These are phyloP conservation scores for Clepsis dumicolana DNA, from an alignment of 2,888 invertebrate species.

Conservation along the genomic window DNA sequence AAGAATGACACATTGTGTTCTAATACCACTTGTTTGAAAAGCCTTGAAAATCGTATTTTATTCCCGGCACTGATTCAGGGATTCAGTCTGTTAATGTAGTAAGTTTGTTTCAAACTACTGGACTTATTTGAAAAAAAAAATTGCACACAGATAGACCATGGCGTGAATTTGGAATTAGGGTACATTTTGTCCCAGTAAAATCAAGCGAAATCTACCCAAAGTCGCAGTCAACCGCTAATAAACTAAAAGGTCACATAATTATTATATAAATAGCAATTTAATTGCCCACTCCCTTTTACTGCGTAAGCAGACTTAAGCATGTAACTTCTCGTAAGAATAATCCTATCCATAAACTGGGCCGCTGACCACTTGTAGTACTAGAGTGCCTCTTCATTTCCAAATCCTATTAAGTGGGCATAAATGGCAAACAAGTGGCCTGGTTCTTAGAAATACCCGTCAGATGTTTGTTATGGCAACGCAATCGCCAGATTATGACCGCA, in stretches of 20 bases:
- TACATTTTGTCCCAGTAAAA: too few species aligned
- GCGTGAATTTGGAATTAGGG: too few species aligned
- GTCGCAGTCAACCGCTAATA: too few species aligned
- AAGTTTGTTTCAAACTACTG: too few species aligned
- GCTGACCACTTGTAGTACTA: neutral
- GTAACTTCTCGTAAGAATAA: slow-evolving; percentile 8
- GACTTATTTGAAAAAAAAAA: too few species aligned
- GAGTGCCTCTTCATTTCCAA: slow-evolving; percentile 27
- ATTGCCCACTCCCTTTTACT: slow-evolving; percentile 3
- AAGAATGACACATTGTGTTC: too few species aligned
- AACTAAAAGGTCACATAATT: neutral
- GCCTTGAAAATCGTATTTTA: too few species aligned
- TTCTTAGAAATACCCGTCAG: slow-evolving; percentile 27
- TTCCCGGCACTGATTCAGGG: too few species aligned
- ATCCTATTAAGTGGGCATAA: slow-evolving; percentile 34
- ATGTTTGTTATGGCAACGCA: slow-evolving; percentile 38
- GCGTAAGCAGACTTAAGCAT: slow-evolving; percentile 7
- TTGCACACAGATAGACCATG: too few species aligned
- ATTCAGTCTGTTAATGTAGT: too few species aligned
- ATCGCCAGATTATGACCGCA: slow-evolving; percentile 20
- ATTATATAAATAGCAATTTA: neutral
- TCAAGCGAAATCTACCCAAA: too few species aligned
- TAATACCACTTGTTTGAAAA: too few species aligned
- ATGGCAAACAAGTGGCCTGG: slow-evolving; percentile 28
- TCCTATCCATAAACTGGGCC: slow-evolving; percentile 8